Evolutionary conservation across 2,888 invertebrate genomes (phyloP).

Genomic region (Mimumesa dahlbomi): DNA sequence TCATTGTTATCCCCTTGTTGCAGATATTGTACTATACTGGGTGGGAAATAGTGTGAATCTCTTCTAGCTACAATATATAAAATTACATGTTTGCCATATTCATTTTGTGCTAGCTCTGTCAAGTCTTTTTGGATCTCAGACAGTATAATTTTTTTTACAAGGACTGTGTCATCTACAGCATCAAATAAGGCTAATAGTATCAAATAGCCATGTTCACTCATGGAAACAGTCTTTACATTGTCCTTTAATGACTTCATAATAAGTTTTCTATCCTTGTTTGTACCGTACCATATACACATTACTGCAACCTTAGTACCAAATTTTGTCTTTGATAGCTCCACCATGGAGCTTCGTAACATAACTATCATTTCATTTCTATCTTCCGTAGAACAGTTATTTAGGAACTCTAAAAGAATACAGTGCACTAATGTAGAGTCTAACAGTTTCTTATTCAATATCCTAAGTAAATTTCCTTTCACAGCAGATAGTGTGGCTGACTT

Average conservation of each 20-base stretch:
- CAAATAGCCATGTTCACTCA: conserved; percentile 93
- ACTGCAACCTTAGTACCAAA: conserved; percentile 91
- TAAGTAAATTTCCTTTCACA: conserved; percentile 87
- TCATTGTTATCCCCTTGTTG: conserved; percentile 88
- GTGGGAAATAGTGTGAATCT: conserved; percentile 91
- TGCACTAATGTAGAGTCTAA: conserved; percentile 89
- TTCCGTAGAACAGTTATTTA: conserved; percentile 86
- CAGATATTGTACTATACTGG: conserved; percentile 87
- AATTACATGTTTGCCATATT: conserved; percentile 92
- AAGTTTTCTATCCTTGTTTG: conserved; percentile 89
- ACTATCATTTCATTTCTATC: conserved; percentile 88
- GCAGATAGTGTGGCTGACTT: conserved; percentile 87
- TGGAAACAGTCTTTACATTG: conserved; percentile 88
- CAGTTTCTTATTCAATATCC: conserved; percentile 87
- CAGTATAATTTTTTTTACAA: conserved; percentile 91
- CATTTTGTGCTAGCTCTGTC: conserved; percentile 86
- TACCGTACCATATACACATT: conserved; percentile 93
- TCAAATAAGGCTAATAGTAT: conserved; percentile 92
- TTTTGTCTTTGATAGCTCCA: conserved; percentile 87
- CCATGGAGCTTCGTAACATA: conserved; percentile 70
- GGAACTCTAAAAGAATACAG: conserved; percentile 90
- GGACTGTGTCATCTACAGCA: conserved; percentile 94
- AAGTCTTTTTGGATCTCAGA: conserved; percentile 85
- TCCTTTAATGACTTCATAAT: conserved; percentile 95
- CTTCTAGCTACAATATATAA: conserved; percentile 93